Conservation (phyloP, 2,113 vertebrate genomes). For the Serinus canaria region DNA sequence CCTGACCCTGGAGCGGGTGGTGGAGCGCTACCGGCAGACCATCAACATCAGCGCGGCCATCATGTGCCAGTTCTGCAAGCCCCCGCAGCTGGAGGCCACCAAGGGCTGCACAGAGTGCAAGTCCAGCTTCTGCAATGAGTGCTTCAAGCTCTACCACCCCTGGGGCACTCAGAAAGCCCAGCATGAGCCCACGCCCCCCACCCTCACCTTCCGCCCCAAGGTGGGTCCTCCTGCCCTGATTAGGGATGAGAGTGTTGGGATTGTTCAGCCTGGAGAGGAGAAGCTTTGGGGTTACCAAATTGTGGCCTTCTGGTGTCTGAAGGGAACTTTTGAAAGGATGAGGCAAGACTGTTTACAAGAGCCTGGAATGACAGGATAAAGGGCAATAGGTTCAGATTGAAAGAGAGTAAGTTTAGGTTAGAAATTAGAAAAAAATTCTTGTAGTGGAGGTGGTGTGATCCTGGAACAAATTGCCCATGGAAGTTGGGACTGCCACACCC, state of each 20-base stretch:
- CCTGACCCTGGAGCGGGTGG: conserved; percentile 93
- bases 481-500: not conserved
- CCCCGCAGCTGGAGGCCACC: conserved; percentile 89
- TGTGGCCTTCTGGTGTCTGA: not conserved
- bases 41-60: conserved; percentile 81
- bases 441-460: too few relatives aligned
- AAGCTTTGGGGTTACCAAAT: not conserved
- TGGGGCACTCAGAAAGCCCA: conserved; percentile 96
- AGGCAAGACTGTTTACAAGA: not conserved
- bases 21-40: conserved; percentile 85
- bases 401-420: not conserved
- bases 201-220: conserved; percentile 94
- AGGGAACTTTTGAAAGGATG: not conserved
- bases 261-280: not conserved
- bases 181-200: conserved; percentile 92
- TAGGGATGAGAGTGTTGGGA: not conserved
- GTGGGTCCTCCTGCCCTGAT: not conserved
- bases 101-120: conserved; percentile 96
- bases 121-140: conserved; percentile 95
- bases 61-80: conserved; percentile 94
- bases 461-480: not conserved
- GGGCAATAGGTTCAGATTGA: not conserved
- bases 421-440: not conserved
- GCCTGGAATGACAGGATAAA: too few relatives aligned
- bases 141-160: conserved; percentile 97